Base-by-base conservation (phyloP, 1,140 invertebrate species). In the Hetaerina americana region DNA sequence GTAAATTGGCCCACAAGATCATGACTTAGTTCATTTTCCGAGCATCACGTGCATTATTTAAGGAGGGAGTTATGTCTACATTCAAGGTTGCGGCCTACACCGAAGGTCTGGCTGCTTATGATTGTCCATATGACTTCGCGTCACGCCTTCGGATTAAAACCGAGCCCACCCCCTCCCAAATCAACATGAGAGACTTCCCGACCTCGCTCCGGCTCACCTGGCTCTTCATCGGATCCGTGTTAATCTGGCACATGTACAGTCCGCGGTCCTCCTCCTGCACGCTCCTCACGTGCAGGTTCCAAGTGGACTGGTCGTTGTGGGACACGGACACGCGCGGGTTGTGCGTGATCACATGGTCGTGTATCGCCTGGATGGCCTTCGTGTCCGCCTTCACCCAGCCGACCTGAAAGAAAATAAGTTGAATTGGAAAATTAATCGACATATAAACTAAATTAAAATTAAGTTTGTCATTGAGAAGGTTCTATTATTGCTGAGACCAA, bases 361-460 rank as follows among this genome's bases (percentile, higher is more conserved):
- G 92, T 78, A 95, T 93, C 12, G 93, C 93, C 80, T 94, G 89
- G 71, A 92, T 90, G 24, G 91, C 91, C 80, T 93, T 92, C 27
- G 90, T 91, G 79, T 93, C 91, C 22, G 91, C 90, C 81, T 93
- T 94, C 66, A 95, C 90, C 92, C 92, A 95, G 57, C 92, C 92
- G 66, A 94, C 90, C 92, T 94, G 80, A 27, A 77, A 70, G 69
- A 73, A 26, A 12, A 15, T 25, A 12, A 10, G 15, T 25, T 68
- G 10, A 25, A 68, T 26, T 10, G 24, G 67, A 15, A 10, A 15
- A 57, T 12, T 57, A 57, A 57, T 57, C n/a, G 49, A 57, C 49
- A 57, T n/a, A 57, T 22, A 22, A 57, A 57, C 12, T 12, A 22
- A 57, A 57, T 57, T 12, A 57, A 57, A 57, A 57, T 12, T 12